Evolutionary conservation across 1,140 invertebrate genomes (phyloP).

Genomic region (Eurytemora carolleeae): DNA sequence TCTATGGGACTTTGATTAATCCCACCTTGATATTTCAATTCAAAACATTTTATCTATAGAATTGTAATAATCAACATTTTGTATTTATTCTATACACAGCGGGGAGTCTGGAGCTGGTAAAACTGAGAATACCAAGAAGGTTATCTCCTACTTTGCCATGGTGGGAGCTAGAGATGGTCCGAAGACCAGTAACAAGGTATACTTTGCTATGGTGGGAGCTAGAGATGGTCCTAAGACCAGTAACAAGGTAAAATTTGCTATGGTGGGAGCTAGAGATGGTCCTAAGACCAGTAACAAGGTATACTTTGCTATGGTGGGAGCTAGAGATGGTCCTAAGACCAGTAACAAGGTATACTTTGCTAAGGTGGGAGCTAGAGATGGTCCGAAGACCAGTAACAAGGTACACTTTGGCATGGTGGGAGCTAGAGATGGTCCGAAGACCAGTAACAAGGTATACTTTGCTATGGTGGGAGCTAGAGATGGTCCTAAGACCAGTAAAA

Average conservation of each 20-base stretch:
- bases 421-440: conserved; percentile 36
- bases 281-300: conserved; percentile 18
- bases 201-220: conserved; percentile 87
- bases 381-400: conserved; percentile 19
- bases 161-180: conserved; percentile 51
- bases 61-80: no score
- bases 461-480: conserved; percentile 71
- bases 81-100: conserved; percentile 30
- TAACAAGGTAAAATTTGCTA: conserved; percentile 54
- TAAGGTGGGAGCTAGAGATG: conserved; percentile 60
- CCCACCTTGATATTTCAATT: no score
- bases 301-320: conserved; percentile 89
- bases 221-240: conserved; percentile 27
- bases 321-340: conserved; percentile 31
- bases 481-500: conserved; percentile 18
- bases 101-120: conserved; percentile 98
- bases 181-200: conserved; percentile 26
- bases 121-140: conserved; percentile 99
- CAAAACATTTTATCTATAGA: no score
- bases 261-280: conserved; percentile 55
- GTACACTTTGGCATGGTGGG: conserved; percentile 83
- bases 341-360: conserved; percentile 40
- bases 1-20: no score
- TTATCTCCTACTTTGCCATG: conserved; percentile 94
- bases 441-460: conserved; percentile 42